Evolutionary conservation across 2,888 invertebrate species (phyloP), one percentile per base, ranked within the genome.

Genomic region (Phlogophora meticulosa): DNA sequence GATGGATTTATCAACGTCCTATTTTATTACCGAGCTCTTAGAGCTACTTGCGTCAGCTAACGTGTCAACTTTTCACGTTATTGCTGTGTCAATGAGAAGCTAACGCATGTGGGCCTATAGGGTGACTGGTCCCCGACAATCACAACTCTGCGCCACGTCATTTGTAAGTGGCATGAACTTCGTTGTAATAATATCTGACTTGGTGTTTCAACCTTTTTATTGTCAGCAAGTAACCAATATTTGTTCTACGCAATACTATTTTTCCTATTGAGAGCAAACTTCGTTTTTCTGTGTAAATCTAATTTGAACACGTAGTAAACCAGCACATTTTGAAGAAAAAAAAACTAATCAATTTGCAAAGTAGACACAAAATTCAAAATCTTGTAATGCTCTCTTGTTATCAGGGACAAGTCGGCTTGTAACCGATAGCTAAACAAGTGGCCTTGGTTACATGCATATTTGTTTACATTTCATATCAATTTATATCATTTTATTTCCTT

Each of bases 361-460:
- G 22, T 62, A 76, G 43, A 63, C 7, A 82, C 79, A 81, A 73
- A 87, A 83, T 76, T 82, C 70, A 59, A 83, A 86, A 84, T 83
- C 81, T 79, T 56, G 32, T 28, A 76, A 75, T 83, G 88, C 91
- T 91, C 93, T 93, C 92, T n/a, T n/a, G n/a, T 79, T 80, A 86
- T 90, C 87, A 85, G 80, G 66, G 79, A 90, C 94, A 95, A 94
- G 90, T 93, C 80, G 80, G 94, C 89, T 89, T 94, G 94, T 93
- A 94, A 94, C 94, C 89, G 94, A 95, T 92, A 76, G 89, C 91
- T 76, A 45, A 67, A 65, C 7, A 57, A 53, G 65, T 75, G 84
- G 92, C 91, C 94, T 95, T 92, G 94, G 94, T 94, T 95, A 94
- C 94, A 93, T 88, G 94, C 94, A 90, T 88, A 92, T 92, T 94